Percentiles rank a stretch among this genome's conserved stretches.
phyloP scores from a whole-genome alignment of 2,888 invertebrate genomes.

The Smittia aterrima region DNA sequence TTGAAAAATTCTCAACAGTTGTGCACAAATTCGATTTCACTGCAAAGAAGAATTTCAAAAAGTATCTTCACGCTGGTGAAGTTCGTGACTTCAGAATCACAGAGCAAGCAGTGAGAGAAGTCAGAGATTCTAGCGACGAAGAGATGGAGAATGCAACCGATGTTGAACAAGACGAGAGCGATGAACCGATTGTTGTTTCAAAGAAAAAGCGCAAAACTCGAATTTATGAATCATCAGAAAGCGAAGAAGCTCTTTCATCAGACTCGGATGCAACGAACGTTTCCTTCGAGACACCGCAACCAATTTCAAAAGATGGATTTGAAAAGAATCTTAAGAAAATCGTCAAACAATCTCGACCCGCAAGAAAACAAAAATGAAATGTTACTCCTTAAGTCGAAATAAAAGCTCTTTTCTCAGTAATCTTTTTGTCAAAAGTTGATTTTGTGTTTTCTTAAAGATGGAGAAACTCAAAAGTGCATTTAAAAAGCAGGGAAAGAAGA shows the following conservation, averaged over 20 bases:
- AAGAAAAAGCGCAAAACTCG: neutral
- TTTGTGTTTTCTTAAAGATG: too few species aligned
- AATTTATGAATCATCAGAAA: neutral
- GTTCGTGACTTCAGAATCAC: constrained; percentile 22
- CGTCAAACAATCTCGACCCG: neutral
- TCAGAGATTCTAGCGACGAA: neutral
- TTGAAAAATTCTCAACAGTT: neutral
- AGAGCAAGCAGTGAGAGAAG: neutral
- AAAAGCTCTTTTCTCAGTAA: too few species aligned
- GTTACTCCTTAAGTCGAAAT: too few species aligned
- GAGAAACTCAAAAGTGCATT: too few species aligned
- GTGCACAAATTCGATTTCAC: neutral
- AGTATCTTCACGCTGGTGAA: constrained; percentile 20
- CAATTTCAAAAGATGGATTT: neutral
- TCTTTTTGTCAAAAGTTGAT: too few species aligned
- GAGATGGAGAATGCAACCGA: neutral
- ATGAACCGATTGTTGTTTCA: neutral
- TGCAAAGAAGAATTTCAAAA: neutral
- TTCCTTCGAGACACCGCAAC: neutral
- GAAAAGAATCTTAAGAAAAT: neutral
- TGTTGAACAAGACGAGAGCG: neutral
- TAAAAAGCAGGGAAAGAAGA: too few species aligned
- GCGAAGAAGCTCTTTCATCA: neutral
- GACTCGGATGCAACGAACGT: neutral
- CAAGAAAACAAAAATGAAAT: neutral